Percentiles rank a stretch among this genome's conserved stretches.
These are phyloP conservation scores for Caradrina clavipalpis DNA, from an alignment of 2,888 invertebrate species.

Conservation along the genomic window DNA sequence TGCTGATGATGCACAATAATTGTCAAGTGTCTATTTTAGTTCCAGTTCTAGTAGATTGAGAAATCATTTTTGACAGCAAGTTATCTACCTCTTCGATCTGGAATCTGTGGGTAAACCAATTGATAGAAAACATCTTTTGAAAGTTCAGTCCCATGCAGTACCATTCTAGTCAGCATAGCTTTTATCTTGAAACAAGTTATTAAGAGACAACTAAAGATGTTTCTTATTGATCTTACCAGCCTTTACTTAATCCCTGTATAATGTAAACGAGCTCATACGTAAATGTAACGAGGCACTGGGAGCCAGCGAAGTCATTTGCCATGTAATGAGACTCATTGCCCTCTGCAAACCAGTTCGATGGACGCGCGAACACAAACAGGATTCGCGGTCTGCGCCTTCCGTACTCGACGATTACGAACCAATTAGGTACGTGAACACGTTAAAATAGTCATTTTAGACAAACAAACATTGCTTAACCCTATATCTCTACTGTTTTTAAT, in stretches of 20 bases:
- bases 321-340: conserved; percentile 75
- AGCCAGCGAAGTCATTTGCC: conserved; percentile 71
- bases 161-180: background rate
- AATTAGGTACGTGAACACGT: conserved; percentile 68
- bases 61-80: too few relatives aligned
- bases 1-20: too few relatives aligned
- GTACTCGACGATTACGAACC: conserved; percentile 75
- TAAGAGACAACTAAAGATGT: conserved; percentile 29
- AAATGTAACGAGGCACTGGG: conserved; percentile 56
- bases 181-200: conserved; percentile 23
- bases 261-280: conserved; percentile 61
- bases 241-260: conserved; percentile 37
- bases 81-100: background rate
- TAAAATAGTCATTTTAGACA: conserved; percentile 30
- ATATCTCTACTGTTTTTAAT: conserved; percentile 25
- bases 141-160: background rate
- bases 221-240: conserved; percentile 17
- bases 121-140: background rate
- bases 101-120: background rate
- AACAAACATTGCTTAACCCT: conserved; percentile 19
- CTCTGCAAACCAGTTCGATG: conserved; percentile 78
- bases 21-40: too few relatives aligned
- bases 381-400: conserved; percentile 79
- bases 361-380: conserved; percentile 79
- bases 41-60: too few relatives aligned